Base-by-base conservation (phyloP, 2,797 vertebrate genomes). In the Notolepis coatsorum region DNA sequence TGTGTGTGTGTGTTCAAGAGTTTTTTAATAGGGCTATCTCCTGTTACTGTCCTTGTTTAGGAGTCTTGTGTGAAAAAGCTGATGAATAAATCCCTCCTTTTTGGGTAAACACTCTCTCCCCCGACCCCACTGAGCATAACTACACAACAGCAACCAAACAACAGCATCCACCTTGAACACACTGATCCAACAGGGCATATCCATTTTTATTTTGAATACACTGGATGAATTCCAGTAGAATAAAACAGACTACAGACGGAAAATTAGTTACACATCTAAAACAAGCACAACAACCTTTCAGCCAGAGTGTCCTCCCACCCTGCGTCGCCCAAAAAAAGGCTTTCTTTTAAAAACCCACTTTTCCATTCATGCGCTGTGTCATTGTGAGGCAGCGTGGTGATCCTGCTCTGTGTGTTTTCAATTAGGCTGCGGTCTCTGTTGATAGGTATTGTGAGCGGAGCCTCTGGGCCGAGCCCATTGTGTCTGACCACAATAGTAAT, bases 401-500 rank as follows among this genome's bases (percentile, higher is more conserved):
- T 91, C 91, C 92, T 89, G 68, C 80, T 87, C 90, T 89, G 81
- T 89, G 81, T 85, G 86, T 94, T 91, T 97, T 94, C 93, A 95
- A 95, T 96, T 93, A 93, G 86, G 91, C 86, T 74, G 82, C 89
- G n/a, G n/a, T 84, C 79, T 60, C 91, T 95, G 94, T 91, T 93
- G 92, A 90, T 79, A 86, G 88, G 93, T 93, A 94, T 94, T 95
- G 88, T 94, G 83, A 73, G 77, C 12, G 56, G 42, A 67, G 84
- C 84, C 82, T 85, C 77, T 86, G 81, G 86, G 85, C 68, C 45
- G 79, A 79, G 77, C 65, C 90, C 81, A 94, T 97, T 96, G 93
- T 97, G 70, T 84, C 88, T 63, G 80, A 82, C 84, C 89, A 97
- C 94, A 97, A 97, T 96, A 92, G 95, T 95, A 96, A 97, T 96